These are phyloP conservation scores for Sinocyclocheilus grahami DNA, from an alignment of 2,113 vertebrate species.

Conservation along the genomic window DNA sequence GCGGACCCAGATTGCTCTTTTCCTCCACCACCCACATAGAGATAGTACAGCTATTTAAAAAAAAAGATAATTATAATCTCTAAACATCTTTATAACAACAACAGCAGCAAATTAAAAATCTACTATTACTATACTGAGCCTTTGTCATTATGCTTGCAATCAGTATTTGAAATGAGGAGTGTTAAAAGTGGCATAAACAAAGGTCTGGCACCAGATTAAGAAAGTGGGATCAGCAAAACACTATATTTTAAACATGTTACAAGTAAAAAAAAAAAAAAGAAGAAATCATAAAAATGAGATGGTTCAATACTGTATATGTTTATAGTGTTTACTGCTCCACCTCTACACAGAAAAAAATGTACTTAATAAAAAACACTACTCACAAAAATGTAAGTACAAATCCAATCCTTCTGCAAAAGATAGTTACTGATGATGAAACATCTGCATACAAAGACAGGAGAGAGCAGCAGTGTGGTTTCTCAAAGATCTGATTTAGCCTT, in stretches of 20 bases:
- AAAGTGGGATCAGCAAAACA: neutral
- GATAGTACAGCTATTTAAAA: neutral
- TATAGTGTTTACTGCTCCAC: neutral
- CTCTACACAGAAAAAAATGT: neutral
- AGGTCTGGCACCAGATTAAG: neutral
- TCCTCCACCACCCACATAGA: conserved; percentile 23
- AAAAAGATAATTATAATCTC: neutral
- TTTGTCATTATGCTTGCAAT: neutral
- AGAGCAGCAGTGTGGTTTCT: neutral
- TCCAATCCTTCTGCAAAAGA: neutral
- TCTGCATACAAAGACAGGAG: neutral
- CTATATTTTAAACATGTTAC: neutral
- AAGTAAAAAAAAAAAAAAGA: too few relatives aligned
- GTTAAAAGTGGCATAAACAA: neutral
- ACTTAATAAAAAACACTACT: neutral
- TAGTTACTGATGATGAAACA: neutral
- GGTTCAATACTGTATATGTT: neutral
- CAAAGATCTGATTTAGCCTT: conserved; percentile 16
- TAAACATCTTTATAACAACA: conserved; percentile 25
- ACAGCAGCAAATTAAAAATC: neutral
- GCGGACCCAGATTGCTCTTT: conserved; percentile 24
- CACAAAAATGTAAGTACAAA: neutral
- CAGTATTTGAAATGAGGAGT: neutral
- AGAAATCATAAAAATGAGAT: too few relatives aligned
- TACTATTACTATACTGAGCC: neutral